Conservation (phyloP, 2,113 vertebrate species). For the Dipodomys ordii region DNA sequence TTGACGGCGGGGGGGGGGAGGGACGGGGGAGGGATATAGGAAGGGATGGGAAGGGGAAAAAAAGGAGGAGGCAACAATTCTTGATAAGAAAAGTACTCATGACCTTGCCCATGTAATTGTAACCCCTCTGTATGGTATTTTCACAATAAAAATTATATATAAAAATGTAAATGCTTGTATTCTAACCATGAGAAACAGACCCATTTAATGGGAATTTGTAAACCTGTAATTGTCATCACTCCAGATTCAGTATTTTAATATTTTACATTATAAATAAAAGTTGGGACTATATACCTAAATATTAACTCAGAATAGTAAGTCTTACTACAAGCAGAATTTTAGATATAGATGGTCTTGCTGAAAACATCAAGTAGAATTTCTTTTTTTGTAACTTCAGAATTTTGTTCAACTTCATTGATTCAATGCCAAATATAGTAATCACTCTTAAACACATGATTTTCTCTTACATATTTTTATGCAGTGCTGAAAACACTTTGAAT, state of each 20-base stretch:
- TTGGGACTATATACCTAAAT: not conserved
- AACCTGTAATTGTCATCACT: not conserved
- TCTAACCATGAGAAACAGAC: not conserved
- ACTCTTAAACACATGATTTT: not conserved
- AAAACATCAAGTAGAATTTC: not conserved
- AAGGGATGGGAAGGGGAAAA: too few species aligned
- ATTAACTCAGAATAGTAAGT: not conserved
- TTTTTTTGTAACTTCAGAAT: not conserved
- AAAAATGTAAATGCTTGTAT: not conserved
- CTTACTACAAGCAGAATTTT: not conserved
- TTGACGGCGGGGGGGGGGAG: too few species aligned
- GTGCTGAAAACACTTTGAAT: not conserved
- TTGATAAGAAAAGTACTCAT: too few species aligned
- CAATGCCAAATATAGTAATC: not conserved
- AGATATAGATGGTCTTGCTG: not conserved
- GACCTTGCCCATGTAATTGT: too few species aligned
- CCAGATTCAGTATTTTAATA: conserved; percentile 30
- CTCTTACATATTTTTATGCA: not conserved
- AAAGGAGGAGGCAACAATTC: too few species aligned
- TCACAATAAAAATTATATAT: too few species aligned
- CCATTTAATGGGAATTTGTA: too few species aligned
- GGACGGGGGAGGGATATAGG: too few species aligned
- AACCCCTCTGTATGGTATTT: too few species aligned
- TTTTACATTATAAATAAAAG: not conserved
- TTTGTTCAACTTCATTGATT: not conserved